Conservation (phyloP, 2,113 vertebrate genomes). For the Calonectris borealis region DNA sequence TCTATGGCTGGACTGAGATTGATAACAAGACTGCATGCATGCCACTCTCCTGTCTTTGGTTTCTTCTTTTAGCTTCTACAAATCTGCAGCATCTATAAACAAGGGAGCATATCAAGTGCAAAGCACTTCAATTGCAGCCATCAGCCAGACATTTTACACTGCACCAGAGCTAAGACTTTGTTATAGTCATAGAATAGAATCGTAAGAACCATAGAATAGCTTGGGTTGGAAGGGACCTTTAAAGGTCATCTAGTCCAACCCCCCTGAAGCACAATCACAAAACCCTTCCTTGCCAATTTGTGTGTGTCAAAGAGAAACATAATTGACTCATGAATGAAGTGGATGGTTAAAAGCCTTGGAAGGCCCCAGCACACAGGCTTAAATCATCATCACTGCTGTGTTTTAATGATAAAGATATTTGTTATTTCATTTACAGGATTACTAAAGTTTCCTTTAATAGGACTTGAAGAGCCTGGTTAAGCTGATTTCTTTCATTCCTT, state of each 20-base stretch:
- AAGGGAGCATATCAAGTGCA: not conserved
- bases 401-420: not conserved
- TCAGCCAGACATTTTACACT: not conserved
- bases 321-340: not conserved
- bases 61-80: not conserved
- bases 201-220: not conserved
- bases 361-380: not conserved
- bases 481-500: not conserved
- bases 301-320: not conserved
- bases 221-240: not conserved
- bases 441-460: not conserved
- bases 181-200: not conserved
- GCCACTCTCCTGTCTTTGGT: not conserved
- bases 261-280: not conserved
- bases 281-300: not conserved
- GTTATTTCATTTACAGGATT: not conserved
- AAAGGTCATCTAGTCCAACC: not conserved
- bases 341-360: not conserved
- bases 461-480: not conserved
- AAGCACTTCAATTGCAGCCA: not conserved
- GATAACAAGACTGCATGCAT: not conserved
- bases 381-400: not conserved
- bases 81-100: not conserved
- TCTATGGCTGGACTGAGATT: not conserved
- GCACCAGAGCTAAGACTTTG: not conserved